phyloP scores from a whole-genome alignment of 2,888 invertebrate species.

The Drosophila crucigera region DNA sequence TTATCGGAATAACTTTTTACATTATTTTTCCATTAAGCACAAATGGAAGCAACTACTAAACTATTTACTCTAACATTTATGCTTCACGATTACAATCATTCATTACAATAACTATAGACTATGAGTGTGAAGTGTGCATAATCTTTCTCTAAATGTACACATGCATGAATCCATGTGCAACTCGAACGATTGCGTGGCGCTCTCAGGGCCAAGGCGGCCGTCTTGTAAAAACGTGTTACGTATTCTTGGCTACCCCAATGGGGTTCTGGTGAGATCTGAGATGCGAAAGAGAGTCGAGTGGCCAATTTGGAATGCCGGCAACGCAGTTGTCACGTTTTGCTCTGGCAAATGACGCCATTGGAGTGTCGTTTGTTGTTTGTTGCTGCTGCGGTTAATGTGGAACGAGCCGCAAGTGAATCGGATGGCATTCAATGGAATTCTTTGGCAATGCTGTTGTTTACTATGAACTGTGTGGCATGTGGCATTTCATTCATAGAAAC shows the following conservation, averaged over 20 bases:
- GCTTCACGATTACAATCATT: neutral
- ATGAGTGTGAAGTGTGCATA: neutral
- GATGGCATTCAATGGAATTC: constrained; percentile 67
- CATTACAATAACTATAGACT: no score
- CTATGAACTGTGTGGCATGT: constrained; percentile 52
- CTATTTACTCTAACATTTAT: no score
- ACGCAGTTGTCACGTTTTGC: constrained; percentile 72
- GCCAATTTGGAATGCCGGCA: constrained; percentile 55
- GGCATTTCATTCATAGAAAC: constrained; percentile 73
- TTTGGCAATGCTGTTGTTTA: constrained; percentile 33
- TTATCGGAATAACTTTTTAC: neutral
- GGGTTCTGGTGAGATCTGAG: neutral
- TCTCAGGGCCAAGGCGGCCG: constrained; percentile 38
- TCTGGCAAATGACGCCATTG: constrained; percentile 70
- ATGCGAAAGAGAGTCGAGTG: constrained; percentile 29
- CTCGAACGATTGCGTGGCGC: constrained; percentile 37
- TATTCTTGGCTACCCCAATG: constrained; percentile 6
- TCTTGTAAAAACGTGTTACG: constrained; percentile 19
- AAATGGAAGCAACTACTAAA: no score
- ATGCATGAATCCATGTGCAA: neutral
- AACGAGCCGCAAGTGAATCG: constrained; percentile 53
- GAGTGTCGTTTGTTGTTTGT: constrained; percentile 6
- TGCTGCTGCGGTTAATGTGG: constrained; percentile 31
- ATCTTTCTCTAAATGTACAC: neutral
- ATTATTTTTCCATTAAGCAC: no score